Conservation (phyloP, 2,113 vertebrate genomes). For the Neodon shergylaensis region DNA sequence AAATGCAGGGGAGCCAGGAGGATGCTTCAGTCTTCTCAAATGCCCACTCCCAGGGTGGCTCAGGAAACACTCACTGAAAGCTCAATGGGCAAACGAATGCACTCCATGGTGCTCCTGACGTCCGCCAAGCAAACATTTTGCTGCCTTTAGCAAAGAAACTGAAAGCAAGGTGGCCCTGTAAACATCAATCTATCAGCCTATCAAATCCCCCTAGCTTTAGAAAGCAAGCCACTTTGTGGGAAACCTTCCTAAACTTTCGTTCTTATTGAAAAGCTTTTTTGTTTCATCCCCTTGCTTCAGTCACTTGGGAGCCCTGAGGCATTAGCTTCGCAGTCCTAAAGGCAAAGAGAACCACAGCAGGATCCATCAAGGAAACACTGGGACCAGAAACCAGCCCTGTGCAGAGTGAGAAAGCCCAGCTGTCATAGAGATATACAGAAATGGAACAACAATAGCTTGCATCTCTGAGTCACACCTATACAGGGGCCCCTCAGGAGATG, state of each 20-base stretch:
- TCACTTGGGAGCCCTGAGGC: neutral
- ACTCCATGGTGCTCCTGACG: neutral
- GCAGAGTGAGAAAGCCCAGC: neutral
- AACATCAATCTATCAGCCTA: neutral
- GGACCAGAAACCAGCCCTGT: neutral
- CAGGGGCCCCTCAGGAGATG: neutral
- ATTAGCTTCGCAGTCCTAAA: neutral
- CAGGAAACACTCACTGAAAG: neutral
- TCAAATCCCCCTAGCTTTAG: neutral
- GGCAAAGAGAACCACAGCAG: neutral
- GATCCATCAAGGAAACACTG: neutral
- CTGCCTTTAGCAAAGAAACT: neutral
- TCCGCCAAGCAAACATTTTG: neutral
- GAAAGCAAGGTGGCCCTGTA: neutral
- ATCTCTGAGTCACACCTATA: neutral
- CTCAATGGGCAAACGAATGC: neutral
- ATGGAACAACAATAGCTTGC: neutral
- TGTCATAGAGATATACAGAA: neutral
- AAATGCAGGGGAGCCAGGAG: neutral
- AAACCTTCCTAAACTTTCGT: neutral
- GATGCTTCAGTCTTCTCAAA: neutral
- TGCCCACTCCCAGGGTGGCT: neutral
- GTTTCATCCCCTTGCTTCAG: neutral
- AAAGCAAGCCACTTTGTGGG: constrained; percentile 13
- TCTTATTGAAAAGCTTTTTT: neutral